Evolutionary conservation across 2,888 invertebrate species (phyloP).

Genomic region (Pachliopta kotzebuea): DNA sequence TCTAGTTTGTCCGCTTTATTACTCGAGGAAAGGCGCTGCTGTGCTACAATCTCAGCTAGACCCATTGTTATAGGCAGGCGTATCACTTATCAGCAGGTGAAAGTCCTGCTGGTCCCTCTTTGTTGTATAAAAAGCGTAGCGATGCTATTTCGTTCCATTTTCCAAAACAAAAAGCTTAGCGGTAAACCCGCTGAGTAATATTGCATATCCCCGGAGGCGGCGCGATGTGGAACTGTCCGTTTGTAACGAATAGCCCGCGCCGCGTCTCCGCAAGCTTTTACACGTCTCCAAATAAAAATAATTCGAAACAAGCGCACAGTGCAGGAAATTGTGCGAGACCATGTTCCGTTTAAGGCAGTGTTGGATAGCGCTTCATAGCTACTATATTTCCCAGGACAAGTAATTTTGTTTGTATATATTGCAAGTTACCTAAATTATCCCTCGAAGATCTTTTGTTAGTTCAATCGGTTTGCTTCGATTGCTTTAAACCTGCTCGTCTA

Average conservation of each 20-base stretch:
- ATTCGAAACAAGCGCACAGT: slow-evolving; percentile 22
- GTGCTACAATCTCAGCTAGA: too few relatives aligned
- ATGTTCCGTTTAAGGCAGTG: not conserved
- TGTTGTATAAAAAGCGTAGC: slow-evolving; percentile 1
- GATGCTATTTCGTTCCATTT: slow-evolving; percentile 20
- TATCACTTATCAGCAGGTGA: not conserved
- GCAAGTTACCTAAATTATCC: too few relatives aligned
- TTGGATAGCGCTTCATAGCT: not conserved
- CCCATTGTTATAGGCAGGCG: not conserved
- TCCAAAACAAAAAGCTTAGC: slow-evolving; percentile 28
- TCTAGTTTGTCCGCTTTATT: too few relatives aligned
- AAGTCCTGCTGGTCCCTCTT: not conserved
- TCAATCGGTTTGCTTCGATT: too few relatives aligned
- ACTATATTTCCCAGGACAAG: not conserved
- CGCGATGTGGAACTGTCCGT: slow-evolving; percentile 24
- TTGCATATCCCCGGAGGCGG: slow-evolving; percentile 26
- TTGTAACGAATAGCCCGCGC: slow-evolving; percentile 25
- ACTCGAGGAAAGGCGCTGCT: too few relatives aligned
- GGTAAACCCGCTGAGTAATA: slow-evolving; percentile 29
- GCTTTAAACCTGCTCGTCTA: too few relatives aligned
- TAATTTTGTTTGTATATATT: too few relatives aligned
- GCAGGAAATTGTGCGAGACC: slow-evolving; percentile 5
- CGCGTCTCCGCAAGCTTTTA: slow-evolving; percentile 24
- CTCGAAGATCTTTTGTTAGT: too few relatives aligned
- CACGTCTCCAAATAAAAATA: slow-evolving; percentile 30